Conservation (phyloP, 2,113 vertebrate genomes). For the Chaenogobius annularis region DNA sequence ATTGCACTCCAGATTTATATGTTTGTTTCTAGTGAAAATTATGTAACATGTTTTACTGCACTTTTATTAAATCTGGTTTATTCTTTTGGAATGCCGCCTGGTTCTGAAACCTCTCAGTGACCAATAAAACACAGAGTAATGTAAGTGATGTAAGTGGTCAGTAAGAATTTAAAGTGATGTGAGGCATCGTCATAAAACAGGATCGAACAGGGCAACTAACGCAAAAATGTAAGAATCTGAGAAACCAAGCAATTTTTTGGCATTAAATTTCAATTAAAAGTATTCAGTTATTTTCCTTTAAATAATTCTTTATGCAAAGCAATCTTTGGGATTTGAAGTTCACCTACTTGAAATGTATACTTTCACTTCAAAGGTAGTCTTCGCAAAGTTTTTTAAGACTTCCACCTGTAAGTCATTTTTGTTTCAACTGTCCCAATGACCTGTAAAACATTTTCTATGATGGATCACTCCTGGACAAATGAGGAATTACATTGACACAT, state of each 20-base stretch:
- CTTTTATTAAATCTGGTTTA: not conserved
- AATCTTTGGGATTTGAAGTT: not conserved
- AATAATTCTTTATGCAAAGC: not conserved
- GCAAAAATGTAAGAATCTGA: not conserved
- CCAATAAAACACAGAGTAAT: not conserved
- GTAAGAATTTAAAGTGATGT: not conserved
- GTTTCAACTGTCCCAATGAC: too few species aligned
- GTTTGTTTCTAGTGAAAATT: constrained; percentile 1
- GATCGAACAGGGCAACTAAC: not conserved
- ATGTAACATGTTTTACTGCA: constrained; percentile 3
- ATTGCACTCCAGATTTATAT: not conserved
- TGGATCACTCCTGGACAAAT: too few species aligned
- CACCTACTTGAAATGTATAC: not conserved
- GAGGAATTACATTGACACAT: too few species aligned
- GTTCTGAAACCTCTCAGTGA: not conserved
- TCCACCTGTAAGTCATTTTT: too few species aligned
- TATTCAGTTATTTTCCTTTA: too few species aligned
- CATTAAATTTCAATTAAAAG: too few species aligned
- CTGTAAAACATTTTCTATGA: too few species aligned
- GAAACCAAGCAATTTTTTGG: not conserved
- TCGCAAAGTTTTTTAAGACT: not conserved
- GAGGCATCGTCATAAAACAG: not conserved
- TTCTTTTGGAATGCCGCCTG: not conserved
- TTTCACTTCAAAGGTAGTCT: not conserved
- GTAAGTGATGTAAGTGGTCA: not conserved